Conservation (phyloP, 2,888 invertebrate genomes). For the Epinotia brunnichana region DNA sequence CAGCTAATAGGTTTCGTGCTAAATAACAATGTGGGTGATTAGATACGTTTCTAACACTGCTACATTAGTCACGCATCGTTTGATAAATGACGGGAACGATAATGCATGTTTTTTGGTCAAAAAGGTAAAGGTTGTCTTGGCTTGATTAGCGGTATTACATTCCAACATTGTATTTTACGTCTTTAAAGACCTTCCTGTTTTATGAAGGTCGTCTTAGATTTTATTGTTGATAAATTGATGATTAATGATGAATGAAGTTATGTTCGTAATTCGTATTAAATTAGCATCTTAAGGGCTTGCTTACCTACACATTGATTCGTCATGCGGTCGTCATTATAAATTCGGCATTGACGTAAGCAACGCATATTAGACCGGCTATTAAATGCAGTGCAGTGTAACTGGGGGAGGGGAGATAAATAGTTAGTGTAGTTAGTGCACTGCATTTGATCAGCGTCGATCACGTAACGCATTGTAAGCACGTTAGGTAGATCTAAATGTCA, state of each 20-base stretch:
- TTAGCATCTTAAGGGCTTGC: not conserved
- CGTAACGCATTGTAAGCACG: too few species aligned
- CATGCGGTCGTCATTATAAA: not conserved
- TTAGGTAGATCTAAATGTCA: too few species aligned
- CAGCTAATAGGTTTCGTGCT: conserved; percentile 52
- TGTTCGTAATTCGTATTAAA: too few species aligned
- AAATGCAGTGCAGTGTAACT: too few species aligned
- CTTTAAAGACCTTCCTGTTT: not conserved
- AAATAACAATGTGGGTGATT: conserved; percentile 60
- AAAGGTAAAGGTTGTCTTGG: not conserved
- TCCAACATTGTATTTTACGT: not conserved
- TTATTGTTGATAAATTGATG: not conserved
- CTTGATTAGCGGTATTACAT: not conserved
- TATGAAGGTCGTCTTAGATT: not conserved
- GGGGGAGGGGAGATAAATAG: too few species aligned
- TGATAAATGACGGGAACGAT: conserved; percentile 44
- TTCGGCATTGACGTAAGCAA: not conserved
- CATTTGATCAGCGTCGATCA: too few species aligned
- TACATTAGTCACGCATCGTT: conserved; percentile 57
- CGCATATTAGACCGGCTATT: too few species aligned
- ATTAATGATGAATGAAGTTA: too few species aligned
- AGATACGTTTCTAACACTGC: conserved; percentile 62
- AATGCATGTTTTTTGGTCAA: conserved; percentile 1
- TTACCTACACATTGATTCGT: not conserved
- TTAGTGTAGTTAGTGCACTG: too few species aligned